A percentile compares a stretch with the other conserved stretches of the same genome.
Evolutionary conservation across 2,797 vertebrate species (phyloP).

Genomic region (Acestrorhynchus altus): DNA sequence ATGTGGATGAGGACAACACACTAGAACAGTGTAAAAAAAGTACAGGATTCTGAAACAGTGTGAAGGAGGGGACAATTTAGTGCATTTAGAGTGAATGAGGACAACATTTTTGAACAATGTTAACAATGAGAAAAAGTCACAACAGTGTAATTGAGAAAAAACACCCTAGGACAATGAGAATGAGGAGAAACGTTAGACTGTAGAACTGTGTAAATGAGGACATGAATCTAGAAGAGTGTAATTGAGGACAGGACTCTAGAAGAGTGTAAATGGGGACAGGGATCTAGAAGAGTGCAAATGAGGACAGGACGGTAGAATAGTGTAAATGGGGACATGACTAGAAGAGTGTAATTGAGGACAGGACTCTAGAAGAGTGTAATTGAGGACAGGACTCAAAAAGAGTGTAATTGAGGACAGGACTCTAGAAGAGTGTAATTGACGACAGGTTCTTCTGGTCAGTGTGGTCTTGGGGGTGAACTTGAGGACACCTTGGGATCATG

Average conservation of each 20-base stretch:
- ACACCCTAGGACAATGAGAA: too few relatives aligned
- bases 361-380: not conserved
- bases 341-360: not conserved
- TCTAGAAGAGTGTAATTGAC: not conserved
- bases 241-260: not conserved
- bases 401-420: not conserved
- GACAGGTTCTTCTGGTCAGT: not conserved
- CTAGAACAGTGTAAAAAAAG: not conserved
- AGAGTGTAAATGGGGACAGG: too few relatives aligned
- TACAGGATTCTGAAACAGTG: not conserved
- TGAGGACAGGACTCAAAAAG: too few relatives aligned
- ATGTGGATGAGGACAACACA: not conserved
- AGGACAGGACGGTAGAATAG: not conserved
- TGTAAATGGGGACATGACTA: not conserved
- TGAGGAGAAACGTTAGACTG: too few relatives aligned
- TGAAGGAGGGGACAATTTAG: not conserved
- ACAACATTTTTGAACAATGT: not conserved
- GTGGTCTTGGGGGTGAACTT: constrained; percentile 27
- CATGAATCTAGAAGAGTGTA: not conserved
- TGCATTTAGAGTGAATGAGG: not conserved
- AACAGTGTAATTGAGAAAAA: not conserved
- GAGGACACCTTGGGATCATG: constrained; percentile 22
- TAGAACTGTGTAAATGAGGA: too few relatives aligned
- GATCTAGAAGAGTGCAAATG: too few relatives aligned
- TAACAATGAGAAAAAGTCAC: not conserved